Percentiles rank a stretch among this genome's conserved stretches.
These are phyloP conservation scores for Baryphthengus martii DNA, from an alignment of 2,113 vertebrate species.

Conservation along the genomic window DNA sequence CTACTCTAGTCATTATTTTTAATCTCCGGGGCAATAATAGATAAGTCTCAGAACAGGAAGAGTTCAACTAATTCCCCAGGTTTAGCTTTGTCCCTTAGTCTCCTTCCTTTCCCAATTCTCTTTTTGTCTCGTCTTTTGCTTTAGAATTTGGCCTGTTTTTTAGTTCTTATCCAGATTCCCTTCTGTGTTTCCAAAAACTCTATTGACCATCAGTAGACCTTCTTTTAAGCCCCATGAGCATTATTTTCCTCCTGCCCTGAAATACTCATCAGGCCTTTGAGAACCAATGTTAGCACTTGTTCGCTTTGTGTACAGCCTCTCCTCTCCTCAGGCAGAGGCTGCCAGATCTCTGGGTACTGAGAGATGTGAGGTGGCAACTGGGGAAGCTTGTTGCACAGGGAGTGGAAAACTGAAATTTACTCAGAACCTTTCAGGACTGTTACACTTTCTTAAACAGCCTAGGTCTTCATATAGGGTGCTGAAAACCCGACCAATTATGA, in stretches of 20 bases:
- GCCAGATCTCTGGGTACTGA: not conserved
- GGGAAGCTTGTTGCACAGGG: not conserved
- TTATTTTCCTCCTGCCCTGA: not conserved
- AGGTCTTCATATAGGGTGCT: not conserved
- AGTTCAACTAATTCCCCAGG: not conserved
- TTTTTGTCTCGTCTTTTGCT: not conserved
- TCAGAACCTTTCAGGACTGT: not conserved
- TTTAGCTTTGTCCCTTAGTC: not conserved
- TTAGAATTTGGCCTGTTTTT: not conserved
- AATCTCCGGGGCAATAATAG: not conserved
- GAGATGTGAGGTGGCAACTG: not conserved
- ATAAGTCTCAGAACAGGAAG: not conserved
- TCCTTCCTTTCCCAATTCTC: not conserved
- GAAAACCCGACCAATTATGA: not conserved
- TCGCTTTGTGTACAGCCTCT: not conserved
- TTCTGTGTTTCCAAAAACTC: not conserved
- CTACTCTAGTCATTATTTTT: not conserved
- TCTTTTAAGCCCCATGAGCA: not conserved
- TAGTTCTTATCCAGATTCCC: not conserved
- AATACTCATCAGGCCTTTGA: not conserved
- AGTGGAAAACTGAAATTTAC: not conserved
- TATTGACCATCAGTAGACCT: not conserved
- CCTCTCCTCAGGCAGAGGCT: no score
- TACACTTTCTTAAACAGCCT: not conserved
- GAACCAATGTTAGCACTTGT: not conserved